Conservation (phyloP, 2,113 vertebrate genomes). For the Alethe diademata region DNA sequence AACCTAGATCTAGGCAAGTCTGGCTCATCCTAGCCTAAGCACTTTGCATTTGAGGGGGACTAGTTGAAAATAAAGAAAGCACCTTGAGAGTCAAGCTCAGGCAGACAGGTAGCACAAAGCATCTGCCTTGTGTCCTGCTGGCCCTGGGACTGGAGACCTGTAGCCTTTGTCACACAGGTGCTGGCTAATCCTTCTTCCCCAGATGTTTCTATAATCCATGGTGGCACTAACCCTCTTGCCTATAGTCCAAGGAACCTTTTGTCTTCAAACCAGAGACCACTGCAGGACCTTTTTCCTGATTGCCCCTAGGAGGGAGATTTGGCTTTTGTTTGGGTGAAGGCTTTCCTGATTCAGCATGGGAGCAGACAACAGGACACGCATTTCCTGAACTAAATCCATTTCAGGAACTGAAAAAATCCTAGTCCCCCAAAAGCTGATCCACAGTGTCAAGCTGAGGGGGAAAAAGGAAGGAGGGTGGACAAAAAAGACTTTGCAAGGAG, state of each 20-base stretch:
- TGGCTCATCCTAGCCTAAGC: background rate
- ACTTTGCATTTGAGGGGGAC: accelerated
- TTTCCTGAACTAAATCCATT: background rate
- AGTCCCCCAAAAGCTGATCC: background rate
- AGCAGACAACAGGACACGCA: background rate
- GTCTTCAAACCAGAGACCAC: background rate
- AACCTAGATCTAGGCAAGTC: background rate
- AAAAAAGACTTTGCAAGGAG: background rate
- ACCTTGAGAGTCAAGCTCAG: background rate
- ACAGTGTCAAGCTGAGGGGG: accelerated
- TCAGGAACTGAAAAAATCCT: background rate
- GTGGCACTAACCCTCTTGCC: background rate
- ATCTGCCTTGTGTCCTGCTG: background rate
- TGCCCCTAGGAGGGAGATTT: conserved; percentile 11
- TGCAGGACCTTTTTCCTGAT: conserved; percentile 2
- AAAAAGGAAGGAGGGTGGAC: background rate
- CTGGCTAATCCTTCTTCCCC: conserved; percentile 19
- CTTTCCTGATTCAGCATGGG: conserved; percentile 17
- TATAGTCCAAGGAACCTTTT: conserved; percentile 26
- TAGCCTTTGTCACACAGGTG: background rate
- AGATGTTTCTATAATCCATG: background rate
- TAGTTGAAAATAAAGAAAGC: background rate
- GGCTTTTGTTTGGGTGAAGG: conserved; percentile 31
- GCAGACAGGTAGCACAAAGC: background rate
- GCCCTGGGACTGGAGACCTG: background rate